A percentile compares a stretch with the other conserved stretches of the same genome.
Evolutionary conservation across 2,113 vertebrate genomes (phyloP).

Genomic region (Rhabdomys dilectus): DNA sequence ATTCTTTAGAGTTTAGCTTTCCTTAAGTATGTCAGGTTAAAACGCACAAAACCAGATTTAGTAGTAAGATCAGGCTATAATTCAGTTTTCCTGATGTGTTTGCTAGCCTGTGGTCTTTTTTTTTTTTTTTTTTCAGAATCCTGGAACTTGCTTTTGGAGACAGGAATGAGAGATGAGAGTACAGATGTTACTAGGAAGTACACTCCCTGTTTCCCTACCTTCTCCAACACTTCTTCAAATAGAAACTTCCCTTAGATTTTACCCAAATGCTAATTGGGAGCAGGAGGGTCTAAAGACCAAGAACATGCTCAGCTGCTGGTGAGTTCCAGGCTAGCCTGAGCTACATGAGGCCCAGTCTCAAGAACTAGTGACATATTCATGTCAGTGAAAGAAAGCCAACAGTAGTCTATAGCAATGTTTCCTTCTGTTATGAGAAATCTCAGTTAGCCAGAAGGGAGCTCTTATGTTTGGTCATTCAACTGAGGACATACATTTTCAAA

Average conservation of each 20-base stretch:
- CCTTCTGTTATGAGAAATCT: background rate
- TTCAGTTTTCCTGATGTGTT: conserved; percentile 75
- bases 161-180: conserved; percentile 67
- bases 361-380: too few relatives aligned
- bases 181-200: conserved; percentile 52
- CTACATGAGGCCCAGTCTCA: background rate
- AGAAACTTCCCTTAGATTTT: background rate
- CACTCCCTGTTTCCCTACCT: rapidly evolving
- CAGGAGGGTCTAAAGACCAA: background rate
- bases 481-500: background rate
- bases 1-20: conserved; percentile 21
- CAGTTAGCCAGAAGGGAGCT: background rate
- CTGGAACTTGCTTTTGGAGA: conserved; percentile 79
- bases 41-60: conserved; percentile 71
- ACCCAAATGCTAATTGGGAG: background rate
- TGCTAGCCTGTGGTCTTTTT: conserved; percentile 67
- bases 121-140: conserved; percentile 79
- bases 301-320: background rate
- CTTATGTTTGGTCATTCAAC: rapidly evolving
- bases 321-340: background rate
- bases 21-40: conserved; percentile 52
- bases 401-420: background rate
- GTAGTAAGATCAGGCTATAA: conserved; percentile 44
- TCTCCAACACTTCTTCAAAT: background rate
- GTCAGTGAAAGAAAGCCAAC: background rate